Base-by-base conservation (phyloP, 2,888 invertebrate genomes). In the Sphecodes monilicornis region DNA sequence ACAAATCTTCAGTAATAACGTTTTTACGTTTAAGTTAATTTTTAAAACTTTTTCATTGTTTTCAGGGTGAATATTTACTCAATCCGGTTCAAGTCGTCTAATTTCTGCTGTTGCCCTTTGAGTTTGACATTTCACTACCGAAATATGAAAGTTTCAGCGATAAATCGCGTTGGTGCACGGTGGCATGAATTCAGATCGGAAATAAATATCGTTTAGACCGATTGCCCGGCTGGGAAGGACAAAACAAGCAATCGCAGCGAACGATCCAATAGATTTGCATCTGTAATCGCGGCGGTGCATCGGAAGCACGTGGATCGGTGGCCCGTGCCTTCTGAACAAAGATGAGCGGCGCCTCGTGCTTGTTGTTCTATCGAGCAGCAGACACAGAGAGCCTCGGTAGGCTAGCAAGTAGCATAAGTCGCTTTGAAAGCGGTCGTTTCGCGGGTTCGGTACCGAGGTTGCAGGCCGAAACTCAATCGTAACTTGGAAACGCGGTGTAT, bases 401-500 rank as follows among this genome's bases (percentile, higher is more conserved):
- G 64, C 36, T 6, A 36, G 36, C 22, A 66, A 66, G 66, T 66
- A 66, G 66, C 36, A 39, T 39, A 76, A 82, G 81, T 73, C 64
- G 18, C 29, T 80, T 60, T 18, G 54, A 54, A 41, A 70, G 70
- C 54, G 71, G 41, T 71, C 79, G 79, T 79, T 81, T 50, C 68
- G 80, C 74, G 11, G 75, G 82, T 81, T 88, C 84, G 78, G 82
- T 79, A 84, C 84, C 77, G 74, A 86, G 86, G 84, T 84, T 78
- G 78, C 70, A 73, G 73, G 71, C 74, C 69, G 85, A 88, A 89
- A 88, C 85, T 87, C 86, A 77, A 87, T 87, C 80, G 82, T 66
- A 89, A 89, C 82, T 88, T 87, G 77, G 85, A 76, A 87, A 82
- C 84, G 79, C 68, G 72, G 39, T 74, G 79, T 88, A 81, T 88